Evolutionary conservation across 2,113 vertebrate species (phyloP), one percentile per base, ranked within the genome.

Genomic region (Dipodomys spectabilis): DNA sequence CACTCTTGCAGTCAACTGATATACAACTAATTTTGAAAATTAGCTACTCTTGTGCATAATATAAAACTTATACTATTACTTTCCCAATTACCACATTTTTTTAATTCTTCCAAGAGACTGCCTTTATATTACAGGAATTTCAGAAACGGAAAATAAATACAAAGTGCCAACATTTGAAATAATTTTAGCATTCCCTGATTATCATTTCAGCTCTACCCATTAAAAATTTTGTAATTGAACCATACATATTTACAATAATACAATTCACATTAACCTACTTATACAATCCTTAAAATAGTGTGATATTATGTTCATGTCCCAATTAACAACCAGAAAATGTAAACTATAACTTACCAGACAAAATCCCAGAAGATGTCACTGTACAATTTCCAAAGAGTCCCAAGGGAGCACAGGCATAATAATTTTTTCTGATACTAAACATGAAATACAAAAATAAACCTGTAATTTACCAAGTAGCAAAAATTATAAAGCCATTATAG

Each of bases 391-490:
- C 89, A 96, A 60, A 80, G 82, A 82, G 77, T 93, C 96, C 95
- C 95, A 88, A 95, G 78, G 27, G 86, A 90, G 65, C 92, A 90
- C 27, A 93, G 95, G 93, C 96, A 97, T 97, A 96, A 93, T 96
- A 97, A 96, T 93, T 95, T 93, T 95, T 96, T 92, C 94, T 95
- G 93, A 93, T 95, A 95, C 97, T 97, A 94, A 95, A 97, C 87
- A 94, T 69, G 89, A 96, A 95, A 97, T 93, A 95, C 45, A 96
- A 96, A 97, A 94, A 96, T 95, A 96, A 91, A 88, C 39, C 85
- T 95, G 96, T 97, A 94, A 95, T 93, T 96, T 94, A 95, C 96
- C 49, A 69, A 90, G 60, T 80, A 95, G 71, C 74, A 92, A 69
- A 88, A 94, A 65, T 93, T 92, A 94, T 1, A 82, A 93, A 86